phyloP scores from a whole-genome alignment of 2,113 vertebrate genomes.

The Rhineura floridana region DNA sequence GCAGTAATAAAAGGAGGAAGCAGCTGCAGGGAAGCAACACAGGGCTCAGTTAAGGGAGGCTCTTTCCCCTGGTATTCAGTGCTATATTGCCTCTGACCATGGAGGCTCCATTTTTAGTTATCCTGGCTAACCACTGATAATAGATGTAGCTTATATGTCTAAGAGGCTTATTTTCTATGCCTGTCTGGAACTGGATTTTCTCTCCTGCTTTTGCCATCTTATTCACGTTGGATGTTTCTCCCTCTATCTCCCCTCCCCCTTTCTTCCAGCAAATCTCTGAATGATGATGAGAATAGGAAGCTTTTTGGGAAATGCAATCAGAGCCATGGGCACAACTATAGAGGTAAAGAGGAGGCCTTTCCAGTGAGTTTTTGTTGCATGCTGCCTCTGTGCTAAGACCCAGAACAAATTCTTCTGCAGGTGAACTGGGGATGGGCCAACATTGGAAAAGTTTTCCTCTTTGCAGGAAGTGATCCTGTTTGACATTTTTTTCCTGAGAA shows the following conservation, averaged over 20 bases:
- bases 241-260: not conserved
- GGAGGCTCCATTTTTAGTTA: not conserved
- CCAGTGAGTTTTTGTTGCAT: too few relatives aligned
- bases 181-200: not conserved
- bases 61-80: too few relatives aligned
- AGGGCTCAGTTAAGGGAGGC: too few relatives aligned
- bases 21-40: too few relatives aligned
- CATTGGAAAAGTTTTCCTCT: not conserved
- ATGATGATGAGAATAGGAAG: not conserved
- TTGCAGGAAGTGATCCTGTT: not conserved
- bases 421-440: not conserved
- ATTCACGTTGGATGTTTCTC: not conserved
- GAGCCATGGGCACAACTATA: not conserved
- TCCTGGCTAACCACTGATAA: too few relatives aligned
- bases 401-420: too few relatives aligned
- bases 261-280: not conserved
- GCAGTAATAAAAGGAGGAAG: too few relatives aligned
- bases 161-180: not conserved
- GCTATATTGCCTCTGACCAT: not conserved
- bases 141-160: too few relatives aligned
- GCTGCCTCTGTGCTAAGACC: not conserved
- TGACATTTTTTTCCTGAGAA: not conserved
- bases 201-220: not conserved
- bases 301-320: slow-evolving; percentile 7
- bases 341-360: not conserved